These are phyloP conservation scores for Leucoma salicis DNA, from an alignment of 2,888 invertebrate genomes.

Conservation along the genomic window DNA sequence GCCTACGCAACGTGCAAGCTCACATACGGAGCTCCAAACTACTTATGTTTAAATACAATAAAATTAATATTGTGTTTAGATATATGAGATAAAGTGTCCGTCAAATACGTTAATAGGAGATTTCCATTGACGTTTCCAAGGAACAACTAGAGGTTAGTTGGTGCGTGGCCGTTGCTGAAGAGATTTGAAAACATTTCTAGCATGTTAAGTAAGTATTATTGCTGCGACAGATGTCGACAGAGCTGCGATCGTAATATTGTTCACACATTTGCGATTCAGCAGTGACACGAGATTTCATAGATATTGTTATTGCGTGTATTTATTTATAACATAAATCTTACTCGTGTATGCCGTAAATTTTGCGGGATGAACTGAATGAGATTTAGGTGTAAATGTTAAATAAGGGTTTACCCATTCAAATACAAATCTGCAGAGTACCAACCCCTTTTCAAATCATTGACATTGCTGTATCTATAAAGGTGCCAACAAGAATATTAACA, in stretches of 20 bases:
- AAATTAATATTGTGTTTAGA: not conserved
- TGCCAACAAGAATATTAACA: not conserved
- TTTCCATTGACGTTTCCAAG: no score
- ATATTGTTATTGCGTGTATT: not conserved
- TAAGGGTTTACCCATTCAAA: no score
- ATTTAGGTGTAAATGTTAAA: no score
- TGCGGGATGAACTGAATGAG: no score
- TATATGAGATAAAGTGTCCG: conserved; percentile 1
- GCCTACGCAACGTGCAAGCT: conserved; percentile 65
- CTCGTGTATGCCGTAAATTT: no score
- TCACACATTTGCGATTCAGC: not conserved
- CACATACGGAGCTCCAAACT: conserved; percentile 84
- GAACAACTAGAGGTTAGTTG: no score
- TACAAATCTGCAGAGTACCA: conserved; percentile 1
- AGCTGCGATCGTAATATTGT: not conserved
- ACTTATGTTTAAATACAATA: conserved; percentile 79
- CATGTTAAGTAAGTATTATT: not conserved
- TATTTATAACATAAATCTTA: no score
- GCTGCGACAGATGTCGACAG: not conserved
- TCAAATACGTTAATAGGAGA: no score
- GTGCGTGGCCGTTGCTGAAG: no score
- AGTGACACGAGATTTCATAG: not conserved
- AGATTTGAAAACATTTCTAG: conserved; percentile 1
- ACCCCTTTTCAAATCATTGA: not conserved
- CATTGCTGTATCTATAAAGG: not conserved